Evolutionary conservation across 2,113 vertebrate genomes (phyloP), one percentile per base, ranked within the genome.

Genomic region (Hassar affinis): DNA sequence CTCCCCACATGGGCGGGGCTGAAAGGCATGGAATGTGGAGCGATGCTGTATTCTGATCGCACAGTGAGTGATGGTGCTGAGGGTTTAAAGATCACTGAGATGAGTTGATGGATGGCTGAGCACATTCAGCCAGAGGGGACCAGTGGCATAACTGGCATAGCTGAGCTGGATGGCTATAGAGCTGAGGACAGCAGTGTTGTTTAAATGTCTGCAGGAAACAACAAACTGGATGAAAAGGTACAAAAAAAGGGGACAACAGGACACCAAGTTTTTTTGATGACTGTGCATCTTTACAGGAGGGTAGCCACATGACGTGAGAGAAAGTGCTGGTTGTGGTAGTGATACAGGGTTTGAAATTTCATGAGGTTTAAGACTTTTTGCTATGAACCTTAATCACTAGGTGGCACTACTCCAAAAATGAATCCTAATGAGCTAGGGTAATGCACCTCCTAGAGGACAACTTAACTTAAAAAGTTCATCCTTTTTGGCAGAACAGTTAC

Each of bases 21-120:
- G 72, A 75, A 64, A 42, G 59, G 30, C 42, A 1, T 56, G 81
- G 77, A 85, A 71, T 87, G 56, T 82, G 38, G n/a, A 64, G 56
- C 30, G 33, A 68, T 25, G 17, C 7, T 45, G 57, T 56, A 49
- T 72, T 77, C 66, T 62, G 25, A 74, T 74, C 80, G 80, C 45
- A 30, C 71, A 59, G 78, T 68, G 78, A 87, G 82, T 76, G 79
- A 72, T 45, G 74, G 85, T 72, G 79, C 75, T 47, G 0, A 87
- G 79, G 90, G 90, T 87, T 90, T 85, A 88, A 79, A 90, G 89
- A 88, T 89, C 51, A 82, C 47, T 77, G 85, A 47, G 42, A 78
- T 56, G 68, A 78, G 59, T 11, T 87, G 84, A 89, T 61, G 87
- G 82, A 77, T 88, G 88, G 90, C 82, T 85, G 80, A 87, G 88